Evolutionary conservation across 2,113 vertebrate species (phyloP).

Genomic region (Oenanthe oenanthe): DNA sequence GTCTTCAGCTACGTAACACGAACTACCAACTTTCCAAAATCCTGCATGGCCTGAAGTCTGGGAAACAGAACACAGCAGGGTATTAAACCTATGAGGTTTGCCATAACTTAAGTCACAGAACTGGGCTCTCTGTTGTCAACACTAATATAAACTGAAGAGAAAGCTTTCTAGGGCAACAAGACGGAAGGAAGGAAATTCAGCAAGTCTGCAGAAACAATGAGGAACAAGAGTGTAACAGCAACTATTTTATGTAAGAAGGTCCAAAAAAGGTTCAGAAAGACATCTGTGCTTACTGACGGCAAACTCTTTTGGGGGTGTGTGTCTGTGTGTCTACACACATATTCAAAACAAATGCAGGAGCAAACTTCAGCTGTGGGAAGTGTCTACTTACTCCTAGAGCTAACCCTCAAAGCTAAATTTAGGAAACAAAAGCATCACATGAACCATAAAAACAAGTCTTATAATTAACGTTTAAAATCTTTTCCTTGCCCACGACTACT

Average conservation of each 20-base stretch:
- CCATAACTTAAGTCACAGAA: accelerated
- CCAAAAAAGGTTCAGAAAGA: not conserved
- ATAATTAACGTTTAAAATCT: not conserved
- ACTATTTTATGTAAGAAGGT: not conserved
- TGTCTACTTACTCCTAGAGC: not conserved
- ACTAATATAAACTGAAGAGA: not conserved
- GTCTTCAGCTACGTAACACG: not conserved
- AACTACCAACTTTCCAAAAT: not conserved
- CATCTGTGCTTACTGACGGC: not conserved
- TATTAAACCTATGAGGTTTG: not conserved
- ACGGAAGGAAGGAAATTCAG: not conserved
- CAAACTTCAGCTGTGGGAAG: not conserved
- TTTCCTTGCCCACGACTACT: not conserved
- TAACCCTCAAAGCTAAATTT: not conserved
- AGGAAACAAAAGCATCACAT: not conserved
- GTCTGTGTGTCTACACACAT: not conserved
- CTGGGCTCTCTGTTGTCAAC: not conserved
- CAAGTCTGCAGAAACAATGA: not conserved
- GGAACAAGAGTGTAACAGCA: not conserved
- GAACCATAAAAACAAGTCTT: not conserved
- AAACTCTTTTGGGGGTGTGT: not conserved
- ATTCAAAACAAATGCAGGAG: not conserved
- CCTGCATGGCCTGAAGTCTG: not conserved
- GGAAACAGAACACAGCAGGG: not conserved
- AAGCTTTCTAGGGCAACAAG: not conserved